phyloP scores from a whole-genome alignment of 2,888 invertebrate species.

The Cyclophora albipunctata region DNA sequence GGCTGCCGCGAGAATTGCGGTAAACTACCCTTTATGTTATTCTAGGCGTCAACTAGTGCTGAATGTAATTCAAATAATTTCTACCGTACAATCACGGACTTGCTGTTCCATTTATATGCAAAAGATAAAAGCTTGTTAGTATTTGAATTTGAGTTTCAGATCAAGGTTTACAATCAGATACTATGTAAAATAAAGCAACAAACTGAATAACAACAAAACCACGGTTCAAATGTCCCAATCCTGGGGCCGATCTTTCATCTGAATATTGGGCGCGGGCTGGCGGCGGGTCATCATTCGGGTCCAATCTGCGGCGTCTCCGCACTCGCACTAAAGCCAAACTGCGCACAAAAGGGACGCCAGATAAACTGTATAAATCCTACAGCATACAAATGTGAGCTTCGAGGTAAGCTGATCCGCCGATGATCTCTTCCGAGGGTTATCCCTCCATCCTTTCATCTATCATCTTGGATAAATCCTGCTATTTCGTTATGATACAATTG shows the following conservation, averaged over 20 bases:
- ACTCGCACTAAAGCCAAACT: constrained; percentile 34
- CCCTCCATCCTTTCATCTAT: constrained; percentile 25
- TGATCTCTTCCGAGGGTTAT: constrained; percentile 32
- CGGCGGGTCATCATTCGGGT: constrained; percentile 25
- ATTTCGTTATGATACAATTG: constrained; percentile 24
- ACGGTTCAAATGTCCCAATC: too few relatives aligned
- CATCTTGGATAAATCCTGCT: constrained; percentile 21
- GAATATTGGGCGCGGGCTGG: not conserved
- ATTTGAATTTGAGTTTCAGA: too few relatives aligned
- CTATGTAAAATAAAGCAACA: too few relatives aligned
- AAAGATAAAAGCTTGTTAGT: too few relatives aligned
- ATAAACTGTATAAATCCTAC: constrained; percentile 47
- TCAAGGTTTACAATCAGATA: too few relatives aligned
- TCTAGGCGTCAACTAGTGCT: too few relatives aligned
- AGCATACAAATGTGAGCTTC: constrained; percentile 41
- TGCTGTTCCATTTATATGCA: too few relatives aligned
- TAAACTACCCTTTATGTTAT: too few relatives aligned
- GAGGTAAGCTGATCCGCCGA: constrained; percentile 1
- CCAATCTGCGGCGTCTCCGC: constrained; percentile 24
- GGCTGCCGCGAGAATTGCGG: too few relatives aligned
- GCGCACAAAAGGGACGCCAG: constrained; percentile 38
- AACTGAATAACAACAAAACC: too few relatives aligned
- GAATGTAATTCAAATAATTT: too few relatives aligned
- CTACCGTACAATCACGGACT: too few relatives aligned
- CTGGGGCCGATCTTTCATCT: not conserved